phyloP scores from a whole-genome alignment of 2,888 invertebrate species.

The Ectropis crepuscularia region DNA sequence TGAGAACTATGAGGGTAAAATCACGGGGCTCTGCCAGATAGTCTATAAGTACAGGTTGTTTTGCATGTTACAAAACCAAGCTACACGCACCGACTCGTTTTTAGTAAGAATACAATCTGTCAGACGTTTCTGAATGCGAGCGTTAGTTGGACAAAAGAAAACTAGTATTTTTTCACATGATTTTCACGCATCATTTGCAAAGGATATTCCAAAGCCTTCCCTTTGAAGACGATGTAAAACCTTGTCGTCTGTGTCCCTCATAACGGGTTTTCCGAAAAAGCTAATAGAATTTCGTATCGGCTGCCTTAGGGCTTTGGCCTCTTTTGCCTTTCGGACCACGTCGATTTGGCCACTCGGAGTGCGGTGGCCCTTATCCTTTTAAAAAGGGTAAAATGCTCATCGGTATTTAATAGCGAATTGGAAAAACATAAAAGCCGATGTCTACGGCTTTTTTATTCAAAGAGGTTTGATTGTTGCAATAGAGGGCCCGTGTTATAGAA shows the following conservation, averaged over 20 bases:
- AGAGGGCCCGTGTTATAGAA: not conserved
- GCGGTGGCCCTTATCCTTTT: conserved; percentile 46
- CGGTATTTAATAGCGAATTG: conserved; percentile 42
- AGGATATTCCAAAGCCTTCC: conserved; percentile 16
- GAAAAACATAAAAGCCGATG: conserved; percentile 39
- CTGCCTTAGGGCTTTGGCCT: conserved; percentile 21
- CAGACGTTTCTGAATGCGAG: too few species aligned
- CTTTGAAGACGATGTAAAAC: conserved; percentile 22
- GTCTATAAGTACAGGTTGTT: too few species aligned
- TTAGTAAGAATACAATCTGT: too few species aligned
- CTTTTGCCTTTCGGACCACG: conserved; percentile 37
- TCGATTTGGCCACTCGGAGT: conserved; percentile 40
- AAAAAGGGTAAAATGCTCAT: conserved; percentile 41
- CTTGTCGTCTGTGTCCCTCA: conserved; percentile 14
- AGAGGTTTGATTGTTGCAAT: conserved; percentile 11
- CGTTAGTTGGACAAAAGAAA: not conserved
- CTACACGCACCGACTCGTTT: too few species aligned
- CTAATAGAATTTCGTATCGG: conserved; percentile 31
- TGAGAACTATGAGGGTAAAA: too few species aligned
- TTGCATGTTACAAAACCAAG: too few species aligned
- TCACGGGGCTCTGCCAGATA: too few species aligned
- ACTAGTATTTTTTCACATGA: not conserved
- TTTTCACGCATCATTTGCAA: conserved; percentile 16
- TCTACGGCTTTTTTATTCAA: conserved; percentile 28
- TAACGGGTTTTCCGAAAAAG: conserved; percentile 16